Evolutionary conservation across 2,113 vertebrate genomes (phyloP).

Genomic region (Forbesichthys agassizii): DNA sequence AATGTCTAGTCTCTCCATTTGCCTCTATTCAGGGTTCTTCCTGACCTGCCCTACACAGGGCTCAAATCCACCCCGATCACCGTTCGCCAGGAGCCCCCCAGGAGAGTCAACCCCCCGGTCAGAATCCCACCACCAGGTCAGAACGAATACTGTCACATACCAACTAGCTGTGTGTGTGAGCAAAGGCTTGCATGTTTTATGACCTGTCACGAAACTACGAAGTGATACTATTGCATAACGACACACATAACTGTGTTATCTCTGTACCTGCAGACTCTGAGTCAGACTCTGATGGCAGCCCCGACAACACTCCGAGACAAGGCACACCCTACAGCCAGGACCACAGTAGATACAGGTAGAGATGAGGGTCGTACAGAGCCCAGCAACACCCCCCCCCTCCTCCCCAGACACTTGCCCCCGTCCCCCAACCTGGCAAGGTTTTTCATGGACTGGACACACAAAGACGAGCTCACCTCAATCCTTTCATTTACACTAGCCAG

Average conservation of each 20-base stretch:
- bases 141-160: neutral
- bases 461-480: constrained; percentile 17
- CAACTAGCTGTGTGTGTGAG: no score
- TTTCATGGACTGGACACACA: constrained; percentile 47
- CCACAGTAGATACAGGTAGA: constrained; percentile 82
- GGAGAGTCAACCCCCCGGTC: constrained; percentile 65
- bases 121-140: constrained; percentile 69
- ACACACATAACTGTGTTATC: no score
- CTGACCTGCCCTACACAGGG: constrained; percentile 56
- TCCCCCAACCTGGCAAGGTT: constrained; percentile 44
- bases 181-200: no score
- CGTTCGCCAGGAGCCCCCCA: constrained; percentile 56
- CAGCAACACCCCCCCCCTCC: constrained; percentile 20
- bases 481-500: constrained; percentile 18
- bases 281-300: constrained; percentile 72
- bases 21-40: constrained; percentile 66
- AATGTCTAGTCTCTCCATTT: neutral
- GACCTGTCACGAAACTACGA: no score
- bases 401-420: neutral
- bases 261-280: constrained; percentile 64
- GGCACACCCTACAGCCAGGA: constrained; percentile 70
- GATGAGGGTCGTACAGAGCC: constrained; percentile 58
- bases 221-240: no score
- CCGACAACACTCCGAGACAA: constrained; percentile 60
- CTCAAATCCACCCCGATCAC: constrained; percentile 56